Evolutionary conservation across 1,140 invertebrate genomes (phyloP).

Genomic region (Saccostrea echinata): DNA sequence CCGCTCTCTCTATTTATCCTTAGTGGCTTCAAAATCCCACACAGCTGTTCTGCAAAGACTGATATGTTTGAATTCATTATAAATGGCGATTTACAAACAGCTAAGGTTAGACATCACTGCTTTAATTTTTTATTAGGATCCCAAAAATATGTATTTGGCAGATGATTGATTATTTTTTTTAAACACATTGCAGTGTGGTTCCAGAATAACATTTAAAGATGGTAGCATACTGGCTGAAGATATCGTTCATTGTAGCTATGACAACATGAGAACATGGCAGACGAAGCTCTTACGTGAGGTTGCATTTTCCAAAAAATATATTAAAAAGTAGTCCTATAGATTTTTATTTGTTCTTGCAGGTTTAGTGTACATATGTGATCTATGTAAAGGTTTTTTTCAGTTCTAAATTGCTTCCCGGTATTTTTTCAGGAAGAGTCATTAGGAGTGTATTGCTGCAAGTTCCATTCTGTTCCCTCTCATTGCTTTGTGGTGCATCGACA

Average conservation of each 20-base stretch:
- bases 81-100: not conserved
- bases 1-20: not conserved
- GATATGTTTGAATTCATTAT: not conserved
- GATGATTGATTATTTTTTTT: too few species aligned
- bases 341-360: too few species aligned
- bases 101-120: not conserved
- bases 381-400: too few species aligned
- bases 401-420: not conserved
- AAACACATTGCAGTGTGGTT: not conserved
- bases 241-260: not conserved
- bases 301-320: not conserved
- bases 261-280: slow-evolving; percentile 5
- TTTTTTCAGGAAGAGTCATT: not conserved
- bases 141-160: too few species aligned
- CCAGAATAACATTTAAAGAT: not conserved
- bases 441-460: not conserved
- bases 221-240: not conserved
- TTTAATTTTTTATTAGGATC: too few species aligned
- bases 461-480: not conserved
- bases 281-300: slow-evolving; percentile 12
- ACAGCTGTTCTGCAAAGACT: not conserved
- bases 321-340: too few species aligned
- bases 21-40: not conserved
- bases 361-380: too few species aligned
- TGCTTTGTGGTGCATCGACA: not conserved